phyloP scores from a whole-genome alignment of 2,113 vertebrate species.

The Nerophis lumbriciformis region DNA sequence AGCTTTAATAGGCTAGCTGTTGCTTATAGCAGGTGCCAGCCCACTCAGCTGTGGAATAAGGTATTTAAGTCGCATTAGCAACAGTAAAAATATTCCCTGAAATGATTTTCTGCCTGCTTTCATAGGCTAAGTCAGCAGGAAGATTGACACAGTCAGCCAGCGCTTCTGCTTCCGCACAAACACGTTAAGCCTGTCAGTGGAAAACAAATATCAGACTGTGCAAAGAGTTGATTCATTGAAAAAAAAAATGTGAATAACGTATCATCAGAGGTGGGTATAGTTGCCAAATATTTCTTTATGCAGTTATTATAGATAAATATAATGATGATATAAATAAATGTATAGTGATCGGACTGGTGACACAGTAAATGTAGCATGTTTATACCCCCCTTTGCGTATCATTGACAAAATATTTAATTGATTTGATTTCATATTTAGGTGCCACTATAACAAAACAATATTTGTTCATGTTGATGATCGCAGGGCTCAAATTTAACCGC shows the following conservation, averaged over 20 bases:
- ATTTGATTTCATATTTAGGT: not conserved
- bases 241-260: not conserved
- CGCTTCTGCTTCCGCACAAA: slow-evolving; percentile 42
- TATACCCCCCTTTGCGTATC: too few relatives aligned
- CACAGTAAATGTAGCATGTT: too few relatives aligned
- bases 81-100: slow-evolving; percentile 97
- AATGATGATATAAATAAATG: too few relatives aligned
- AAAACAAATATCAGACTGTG: slow-evolving; percentile 15
- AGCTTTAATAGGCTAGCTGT: slow-evolving; percentile 93
- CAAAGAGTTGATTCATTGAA: slow-evolving; percentile 4
- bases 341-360: too few relatives aligned
- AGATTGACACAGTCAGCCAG: slow-evolving; percentile 43
- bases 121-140: slow-evolving; percentile 79
- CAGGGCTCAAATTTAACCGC: too few relatives aligned
- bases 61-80: slow-evolving; percentile 99
- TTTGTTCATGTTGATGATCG: not conserved
- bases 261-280: not conserved
- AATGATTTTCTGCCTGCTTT: slow-evolving; percentile 99
- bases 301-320: too few relatives aligned
- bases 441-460: not conserved
- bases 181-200: slow-evolving; percentile 28
- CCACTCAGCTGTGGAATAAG: slow-evolving; percentile 99
- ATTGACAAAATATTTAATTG: not conserved
- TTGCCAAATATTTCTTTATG: too few relatives aligned
- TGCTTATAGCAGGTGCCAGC: slow-evolving; percentile 99